Evolutionary conservation across 2,797 vertebrate genomes (phyloP), one percentile per base, ranked within the genome.

Genomic region (Sus cebifrons): DNA sequence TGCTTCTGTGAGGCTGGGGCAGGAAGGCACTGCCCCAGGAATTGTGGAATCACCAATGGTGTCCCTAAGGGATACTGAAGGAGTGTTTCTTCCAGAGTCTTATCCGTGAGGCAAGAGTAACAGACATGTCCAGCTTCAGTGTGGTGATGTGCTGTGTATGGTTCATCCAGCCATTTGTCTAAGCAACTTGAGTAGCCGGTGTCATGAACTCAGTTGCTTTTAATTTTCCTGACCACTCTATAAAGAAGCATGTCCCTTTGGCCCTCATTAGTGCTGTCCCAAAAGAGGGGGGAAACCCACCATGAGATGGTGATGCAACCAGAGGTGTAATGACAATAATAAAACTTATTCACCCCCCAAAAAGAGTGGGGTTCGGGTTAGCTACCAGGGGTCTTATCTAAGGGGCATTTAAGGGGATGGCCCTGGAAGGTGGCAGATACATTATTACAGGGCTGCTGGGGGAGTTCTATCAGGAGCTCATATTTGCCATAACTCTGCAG

Each of bases 61-160:
- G 10, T 87, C 36, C 25, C 60, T 6, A 23, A 21, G 54, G n/a
- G 27, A 70, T 36, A 74, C 3, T 0, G 4, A 54, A 44, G 4
- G n/a, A 62, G 21, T 5, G 40, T 62, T 91, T 36, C 40, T 82
- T 91, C 74, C 49, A 84, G 58, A 75, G 64, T 12, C 4, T 1
- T 58, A 32, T 25, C 71, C 54, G 14, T 6, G 15, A 49, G 27
- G 13, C 82, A 74, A 32, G 27, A 60, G 49, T 5, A 36, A 12
- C 1, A 1, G 2, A 36, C 14, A 9, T 32, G n/a, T 79, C 58
- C 70, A 79, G 8, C 27, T 77, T 74, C 20, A 5, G 84, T 25
- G 3, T 10, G 0, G 13, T 36, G 18, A 29, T 5, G 25, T 18
- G 44, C 7, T 16, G 1, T 3, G 6, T 10, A 4, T 11, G 40